Percentiles rank a stretch among this genome's conserved stretches.
Evolutionary conservation across 2,797 vertebrate species (phyloP).

Genomic region (Lithobates sylvaticus): DNA sequence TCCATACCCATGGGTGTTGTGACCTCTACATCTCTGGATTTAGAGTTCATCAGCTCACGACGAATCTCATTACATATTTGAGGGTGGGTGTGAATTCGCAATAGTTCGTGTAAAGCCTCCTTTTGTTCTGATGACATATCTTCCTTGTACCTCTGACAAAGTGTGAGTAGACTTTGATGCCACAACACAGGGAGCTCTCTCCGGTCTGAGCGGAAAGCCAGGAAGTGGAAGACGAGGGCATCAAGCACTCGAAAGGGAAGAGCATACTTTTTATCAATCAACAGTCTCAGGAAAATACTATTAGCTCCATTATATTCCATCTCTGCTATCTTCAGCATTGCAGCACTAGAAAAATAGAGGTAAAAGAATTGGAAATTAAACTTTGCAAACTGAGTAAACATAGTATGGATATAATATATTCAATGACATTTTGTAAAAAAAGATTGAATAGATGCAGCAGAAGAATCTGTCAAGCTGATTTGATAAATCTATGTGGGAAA

Average conservation of each 20-base stretch:
- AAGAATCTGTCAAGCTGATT: no score
- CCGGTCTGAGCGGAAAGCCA: conserved; percentile 88
- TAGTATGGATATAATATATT: no score
- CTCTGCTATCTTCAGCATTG: conserved; percentile 96
- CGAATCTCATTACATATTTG: conserved; percentile 87
- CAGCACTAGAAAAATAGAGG: conserved; percentile 78
- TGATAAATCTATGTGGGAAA: no score
- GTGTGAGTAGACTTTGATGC: conserved; percentile 94
- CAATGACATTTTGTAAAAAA: not conserved
- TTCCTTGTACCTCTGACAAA: conserved; percentile 95
- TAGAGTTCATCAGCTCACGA: conserved; percentile 88
- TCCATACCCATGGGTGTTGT: conserved; percentile 77
- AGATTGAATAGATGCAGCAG: no score
- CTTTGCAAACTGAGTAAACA: not conserved
- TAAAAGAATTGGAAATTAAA: not conserved
- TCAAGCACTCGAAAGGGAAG: conserved; percentile 97
- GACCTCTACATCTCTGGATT: conserved; percentile 85
- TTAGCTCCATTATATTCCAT: conserved; percentile 97
- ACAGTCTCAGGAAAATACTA: conserved; percentile 95
- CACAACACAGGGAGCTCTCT: conserved; percentile 93
- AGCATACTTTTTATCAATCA: conserved; percentile 97
- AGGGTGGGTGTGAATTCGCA: conserved; percentile 87
- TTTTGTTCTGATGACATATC: conserved; percentile 95
- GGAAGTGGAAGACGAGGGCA: conserved; percentile 93
- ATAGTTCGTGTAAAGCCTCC: conserved; percentile 87